phyloP scores from a whole-genome alignment of 64 coral and sea anemone genomes.

The Porites lutea region DNA sequence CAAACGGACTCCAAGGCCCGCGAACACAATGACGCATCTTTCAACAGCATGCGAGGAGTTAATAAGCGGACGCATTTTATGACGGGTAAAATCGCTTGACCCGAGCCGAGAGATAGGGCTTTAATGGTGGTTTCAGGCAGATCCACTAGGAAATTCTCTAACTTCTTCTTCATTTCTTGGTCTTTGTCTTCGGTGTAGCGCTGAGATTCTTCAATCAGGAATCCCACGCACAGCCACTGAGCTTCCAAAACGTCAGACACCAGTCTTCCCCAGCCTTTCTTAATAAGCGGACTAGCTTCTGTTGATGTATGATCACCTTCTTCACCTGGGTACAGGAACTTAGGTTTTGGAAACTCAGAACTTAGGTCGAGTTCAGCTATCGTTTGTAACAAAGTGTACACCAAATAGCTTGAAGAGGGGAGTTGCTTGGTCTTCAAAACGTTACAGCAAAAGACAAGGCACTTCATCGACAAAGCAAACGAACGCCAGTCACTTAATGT shows the following conservation, averaged over 20 bases:
- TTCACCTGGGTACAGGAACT: not conserved
- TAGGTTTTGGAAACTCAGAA: conserved; percentile 33
- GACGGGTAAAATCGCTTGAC: conserved; percentile 51
- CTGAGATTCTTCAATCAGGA: conserved; percentile 19
- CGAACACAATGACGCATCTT: conserved; percentile 34
- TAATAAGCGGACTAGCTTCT: not conserved
- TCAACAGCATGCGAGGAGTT: conserved; percentile 51
- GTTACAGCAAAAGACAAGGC: not conserved
- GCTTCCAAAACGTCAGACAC: conserved; percentile 48
- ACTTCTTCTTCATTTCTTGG: not conserved
- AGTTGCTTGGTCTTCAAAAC: not conserved
- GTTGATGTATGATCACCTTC: not conserved
- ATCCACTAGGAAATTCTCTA: not conserved
- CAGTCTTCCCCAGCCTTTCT: conserved; percentile 52
- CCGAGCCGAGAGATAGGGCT: conserved; percentile 60
- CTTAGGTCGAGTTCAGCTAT: conserved; percentile 7
- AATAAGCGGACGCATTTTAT: conserved; percentile 71
- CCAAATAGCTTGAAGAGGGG: not conserved
- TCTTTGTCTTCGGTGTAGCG: not conserved
- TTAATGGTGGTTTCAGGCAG: conserved; percentile 69
- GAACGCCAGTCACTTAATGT: conserved; percentile 21
- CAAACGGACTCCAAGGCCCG: conserved; percentile 74
- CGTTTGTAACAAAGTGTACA: not conserved
- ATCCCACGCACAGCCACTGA: conserved; percentile 44
- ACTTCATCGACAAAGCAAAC: conserved; percentile 20